Conservation (phyloP, 2,888 invertebrate species). For the Nomada goodeniana region DNA sequence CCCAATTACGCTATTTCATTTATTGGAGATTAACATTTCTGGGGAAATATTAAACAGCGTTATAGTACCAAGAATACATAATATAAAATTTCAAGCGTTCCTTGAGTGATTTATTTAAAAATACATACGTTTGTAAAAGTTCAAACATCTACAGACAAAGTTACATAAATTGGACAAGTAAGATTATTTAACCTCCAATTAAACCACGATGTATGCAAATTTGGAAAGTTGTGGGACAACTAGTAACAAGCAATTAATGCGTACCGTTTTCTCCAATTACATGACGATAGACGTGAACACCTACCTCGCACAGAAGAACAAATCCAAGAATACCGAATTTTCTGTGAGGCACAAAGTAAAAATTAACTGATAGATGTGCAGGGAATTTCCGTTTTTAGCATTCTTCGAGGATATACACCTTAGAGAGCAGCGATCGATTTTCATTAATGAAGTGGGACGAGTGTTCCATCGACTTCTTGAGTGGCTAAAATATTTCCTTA, state of each 20-base stretch:
- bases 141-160: too few species aligned
- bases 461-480: constrained; percentile 49
- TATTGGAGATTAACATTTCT: too few species aligned
- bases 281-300: neutral
- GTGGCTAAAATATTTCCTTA: constrained; percentile 56
- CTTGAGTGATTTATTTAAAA: too few species aligned
- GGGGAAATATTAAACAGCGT: too few species aligned
- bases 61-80: too few species aligned
- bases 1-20: too few species aligned
- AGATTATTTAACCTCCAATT: too few species aligned
- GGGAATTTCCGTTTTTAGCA: constrained; percentile 33
- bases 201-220: neutral
- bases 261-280: neutral
- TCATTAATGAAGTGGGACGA: constrained; percentile 59
- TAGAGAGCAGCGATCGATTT: constrained; percentile 57
- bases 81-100: too few species aligned
- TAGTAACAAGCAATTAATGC: neutral
- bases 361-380: constrained; percentile 28
- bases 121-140: too few species aligned
- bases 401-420: constrained; percentile 44
- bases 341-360: constrained; percentile 14
- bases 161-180: too few species aligned
- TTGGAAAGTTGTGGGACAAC: neutral
- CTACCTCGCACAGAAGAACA: neutral
- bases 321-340: constrained; percentile 19